Base-by-base conservation (phyloP, 2,113 vertebrate genomes). In the Peucedramus taeniatus region DNA sequence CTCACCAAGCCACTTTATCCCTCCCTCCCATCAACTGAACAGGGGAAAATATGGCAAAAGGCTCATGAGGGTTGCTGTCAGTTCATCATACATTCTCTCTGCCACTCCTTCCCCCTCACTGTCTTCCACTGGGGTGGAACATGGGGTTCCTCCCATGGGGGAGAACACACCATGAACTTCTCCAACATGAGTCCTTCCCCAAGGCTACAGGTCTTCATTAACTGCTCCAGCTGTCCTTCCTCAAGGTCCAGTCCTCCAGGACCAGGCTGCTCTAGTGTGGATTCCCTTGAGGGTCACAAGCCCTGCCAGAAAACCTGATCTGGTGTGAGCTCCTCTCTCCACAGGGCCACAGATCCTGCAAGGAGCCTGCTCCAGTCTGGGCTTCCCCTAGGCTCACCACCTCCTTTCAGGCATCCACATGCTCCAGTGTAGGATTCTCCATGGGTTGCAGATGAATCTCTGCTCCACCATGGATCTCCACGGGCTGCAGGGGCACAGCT, bases 361-460 rank as follows among this genome's bases (percentile, higher is more conserved):
- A 53, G 33, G 13, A 87, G 9, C 15, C 31, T 66, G 20, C 10
- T 49, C 13, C 22, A 19, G 11, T 4, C 1, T 0, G 0, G 7
- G 4, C 8, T 76, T 31, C 1, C 12, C 16, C 37, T 1, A 1
- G n/a, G 15, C 8, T 65, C 24, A 30, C 11, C 49, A 21, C 3
- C 33, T 66, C 5, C 14, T 66, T 70, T 51, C 1, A 2, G 30
- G 14, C 6, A 57, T 28, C 27, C 13, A 37, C 8, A 8, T 35
- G 15, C 13, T 66, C 10, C 5, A 4, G 7, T 1, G 0, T 14
- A 18, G 19, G 8, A 6, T 50, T 8, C 7, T 63, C 17, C 42
- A 13, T 0, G 23, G 31, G 14, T 23, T 76, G 9, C 35, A 87
- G 26, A 9, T 37, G 18, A 7, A 63, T 61, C 24, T 61, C 30